Percentiles rank a stretch among this genome's conserved stretches.
Conservation (phyloP, 2,113 vertebrate species). For the crab-eating macaque (Macaca fascicularis) region T2T-MFA8v1.1 NC_088386.1:66048501-66049000, state of each 20-base stretch:
- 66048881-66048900: neutral
- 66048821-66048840: neutral
- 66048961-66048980: neutral
- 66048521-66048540: neutral
- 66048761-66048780: neutral
- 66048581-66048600: constrained; percentile 21
- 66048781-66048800: neutral
- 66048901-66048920: neutral
- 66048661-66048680: neutral
- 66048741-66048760: neutral
- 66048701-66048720: neutral
- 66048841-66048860: neutral
- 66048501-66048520: neutral
- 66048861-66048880: neutral
- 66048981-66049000: neutral
- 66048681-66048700: neutral
- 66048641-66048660: neutral
- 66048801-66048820: neutral
- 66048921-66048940: neutral
- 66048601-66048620: neutral
- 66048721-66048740: neutral
- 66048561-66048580: neutral
- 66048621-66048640: neutral
- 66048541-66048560: neutral
- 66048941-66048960: neutral